Conservation (phyloP, 2,797 vertebrate genomes). For the Micropoecilia bifurca region DNA sequence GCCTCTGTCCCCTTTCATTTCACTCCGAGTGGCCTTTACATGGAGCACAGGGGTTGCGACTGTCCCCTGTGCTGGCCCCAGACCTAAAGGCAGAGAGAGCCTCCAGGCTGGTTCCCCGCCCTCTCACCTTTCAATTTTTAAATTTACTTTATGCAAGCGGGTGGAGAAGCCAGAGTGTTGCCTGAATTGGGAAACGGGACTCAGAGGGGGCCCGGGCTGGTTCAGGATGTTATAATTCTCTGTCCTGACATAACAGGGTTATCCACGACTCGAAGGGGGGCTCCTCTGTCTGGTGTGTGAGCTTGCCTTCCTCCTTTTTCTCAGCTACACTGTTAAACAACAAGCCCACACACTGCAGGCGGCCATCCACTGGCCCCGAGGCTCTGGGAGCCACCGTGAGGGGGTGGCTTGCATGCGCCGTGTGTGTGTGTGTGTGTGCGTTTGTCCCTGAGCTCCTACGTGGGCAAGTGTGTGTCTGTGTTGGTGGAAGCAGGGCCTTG, state of each 20-base stretch:
- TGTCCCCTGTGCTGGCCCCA: constrained; percentile 47
- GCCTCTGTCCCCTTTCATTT: constrained; percentile 58
- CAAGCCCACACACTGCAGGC: constrained; percentile 80
- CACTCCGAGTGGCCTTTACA: constrained; percentile 65
- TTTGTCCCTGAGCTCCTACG: constrained; percentile 65
- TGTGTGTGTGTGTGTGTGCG: constrained; percentile 24
- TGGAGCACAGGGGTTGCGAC: constrained; percentile 50
- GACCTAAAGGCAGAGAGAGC: constrained; percentile 50
- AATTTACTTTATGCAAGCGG: constrained; percentile 33
- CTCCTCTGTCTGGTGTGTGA: constrained; percentile 66
- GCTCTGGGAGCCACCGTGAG: constrained; percentile 74
- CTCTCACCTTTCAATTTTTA: constrained; percentile 34
- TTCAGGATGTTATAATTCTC: constrained; percentile 41
- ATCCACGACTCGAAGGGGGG: constrained; percentile 74
- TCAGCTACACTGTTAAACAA: constrained; percentile 58
- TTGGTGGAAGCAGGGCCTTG: constrained; percentile 76
- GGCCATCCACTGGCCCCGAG: constrained; percentile 75
- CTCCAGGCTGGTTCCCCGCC: constrained; percentile 46
- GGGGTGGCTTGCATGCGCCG: constrained; percentile 68
- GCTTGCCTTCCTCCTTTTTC: constrained; percentile 43
- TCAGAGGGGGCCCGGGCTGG: constrained; percentile 40
- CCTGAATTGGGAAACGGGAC: constrained; percentile 9
- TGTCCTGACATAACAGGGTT: constrained; percentile 74
- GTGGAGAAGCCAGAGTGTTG: constrained; percentile 25
- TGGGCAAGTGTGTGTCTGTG: constrained; percentile 67